A percentile compares a stretch with the other conserved stretches of the same genome.
phyloP scores from a whole-genome alignment of 2,113 vertebrate species.

The Ursus arctos region DNA sequence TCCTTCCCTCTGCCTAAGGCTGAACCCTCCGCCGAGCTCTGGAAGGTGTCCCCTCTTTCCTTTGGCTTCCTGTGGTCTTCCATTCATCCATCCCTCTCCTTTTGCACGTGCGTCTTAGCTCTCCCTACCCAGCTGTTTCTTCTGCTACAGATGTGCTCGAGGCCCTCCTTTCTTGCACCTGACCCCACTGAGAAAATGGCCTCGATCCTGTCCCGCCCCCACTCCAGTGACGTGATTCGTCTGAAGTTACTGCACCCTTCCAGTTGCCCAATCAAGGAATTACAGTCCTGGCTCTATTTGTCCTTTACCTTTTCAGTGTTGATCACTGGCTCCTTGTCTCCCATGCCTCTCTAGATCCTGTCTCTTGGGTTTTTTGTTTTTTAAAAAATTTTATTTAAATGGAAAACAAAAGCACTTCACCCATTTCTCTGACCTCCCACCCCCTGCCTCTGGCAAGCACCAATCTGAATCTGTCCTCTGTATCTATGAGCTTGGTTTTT shows the following conservation, averaged over 20 bases:
- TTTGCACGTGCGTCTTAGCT: accelerated
- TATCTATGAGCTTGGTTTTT: background rate
- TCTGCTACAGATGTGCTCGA: background rate
- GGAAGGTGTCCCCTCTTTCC: background rate
- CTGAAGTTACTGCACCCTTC: background rate
- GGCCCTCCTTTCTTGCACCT: too few species aligned
- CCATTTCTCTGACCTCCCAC: background rate
- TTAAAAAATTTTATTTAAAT: background rate
- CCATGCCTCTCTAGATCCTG: background rate
- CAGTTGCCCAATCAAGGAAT: too few species aligned
- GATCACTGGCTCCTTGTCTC: background rate
- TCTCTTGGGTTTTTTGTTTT: background rate
- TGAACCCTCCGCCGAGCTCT: accelerated
- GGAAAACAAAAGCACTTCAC: background rate
- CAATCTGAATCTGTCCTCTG: background rate
- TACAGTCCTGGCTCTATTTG: background rate
- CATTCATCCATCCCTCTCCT: background rate
- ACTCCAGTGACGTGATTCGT: background rate
- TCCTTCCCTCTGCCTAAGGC: background rate
- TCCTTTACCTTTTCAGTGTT: background rate
- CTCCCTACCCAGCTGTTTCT: background rate
- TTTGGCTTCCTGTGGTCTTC: background rate
- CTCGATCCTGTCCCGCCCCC: background rate
- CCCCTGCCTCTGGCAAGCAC: background rate
- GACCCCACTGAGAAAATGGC: background rate